Evolutionary conservation across 2,113 vertebrate species (phyloP), one percentile per base, ranked within the genome.

Genomic region (Prunella fulvescens): DNA sequence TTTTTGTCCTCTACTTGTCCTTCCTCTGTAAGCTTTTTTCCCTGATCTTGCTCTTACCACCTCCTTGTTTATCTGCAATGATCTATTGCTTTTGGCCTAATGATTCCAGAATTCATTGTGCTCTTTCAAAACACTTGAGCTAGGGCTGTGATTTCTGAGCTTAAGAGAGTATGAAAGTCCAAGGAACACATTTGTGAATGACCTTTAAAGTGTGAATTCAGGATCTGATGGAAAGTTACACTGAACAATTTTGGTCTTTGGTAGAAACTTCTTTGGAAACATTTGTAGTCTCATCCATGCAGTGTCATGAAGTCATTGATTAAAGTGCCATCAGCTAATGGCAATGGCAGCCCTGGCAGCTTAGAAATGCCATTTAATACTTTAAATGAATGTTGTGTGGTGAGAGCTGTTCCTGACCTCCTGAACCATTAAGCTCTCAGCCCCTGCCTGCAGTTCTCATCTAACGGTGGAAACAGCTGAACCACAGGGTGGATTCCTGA

Each of bases 321-420:
- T 88, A 37, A 81, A 70, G 47, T 72, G 45, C 56, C 22, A 84
- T 73, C 64, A 83, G 29, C 37, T 88, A 40, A 80, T 66, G 70
- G 45, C 47, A 60, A 0, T 31, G 51, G 47, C 40, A 64, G 62
- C 44, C 58, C 69, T 83, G 45, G 67, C 61, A 96, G 47, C 54
- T 88, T 82, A 62, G 76, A 91, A 95, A 81, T 62, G 81, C 47
- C 35, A n/a, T 83, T 84, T 69, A 90, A 92, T 86, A 92, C 33
- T 19, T 73, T 60, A 83, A 92, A 54, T 89, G 31, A 60, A 82
- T 86, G 31, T 76, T 92, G 44, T 65, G 45, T 70, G 81, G 19
- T 66, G 51, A 86, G 54, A 70, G 77, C 31, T 86, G 67, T 42
- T 88, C 65, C 72, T 86, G 47, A 78, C 47, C 35, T 82, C 45